Evolutionary conservation across 2,888 invertebrate genomes (phyloP).

Genomic region (Alitta virens): DNA sequence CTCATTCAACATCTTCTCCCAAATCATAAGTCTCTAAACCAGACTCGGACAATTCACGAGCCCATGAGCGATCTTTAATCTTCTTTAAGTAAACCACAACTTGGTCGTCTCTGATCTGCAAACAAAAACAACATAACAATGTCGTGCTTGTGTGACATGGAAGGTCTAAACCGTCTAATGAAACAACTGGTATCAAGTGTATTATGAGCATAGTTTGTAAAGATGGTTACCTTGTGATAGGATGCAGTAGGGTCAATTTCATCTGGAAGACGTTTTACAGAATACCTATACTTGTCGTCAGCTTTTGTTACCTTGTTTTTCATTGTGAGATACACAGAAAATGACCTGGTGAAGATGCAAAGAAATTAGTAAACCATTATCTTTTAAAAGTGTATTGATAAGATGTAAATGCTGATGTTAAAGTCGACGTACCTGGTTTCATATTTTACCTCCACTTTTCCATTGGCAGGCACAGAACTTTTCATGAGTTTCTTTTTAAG

Average conservation of each 20-base stretch:
- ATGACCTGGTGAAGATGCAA: conserved; percentile 1
- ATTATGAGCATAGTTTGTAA: too few species aligned
- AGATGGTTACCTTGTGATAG: conserved; percentile 12
- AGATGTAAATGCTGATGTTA: background rate
- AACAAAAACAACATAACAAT: background rate
- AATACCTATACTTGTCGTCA: conserved; percentile 6
- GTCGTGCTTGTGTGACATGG: too few species aligned
- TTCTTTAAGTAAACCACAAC: conserved; percentile 16
- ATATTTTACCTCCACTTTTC: conserved; percentile 7
- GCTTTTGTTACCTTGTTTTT: conserved; percentile 9
- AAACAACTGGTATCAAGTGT: too few species aligned
- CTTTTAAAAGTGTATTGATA: too few species aligned
- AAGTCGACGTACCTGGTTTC: conserved; percentile 2
- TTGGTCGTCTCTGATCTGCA: conserved; percentile 11
- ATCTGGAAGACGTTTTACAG: conserved; percentile 8
- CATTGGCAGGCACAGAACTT: conserved; percentile 8
- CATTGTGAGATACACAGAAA: conserved; percentile 7
- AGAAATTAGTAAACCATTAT: background rate
- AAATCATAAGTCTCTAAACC: conserved; percentile 13
- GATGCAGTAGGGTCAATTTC: conserved; percentile 10
- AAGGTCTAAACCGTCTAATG: too few species aligned
- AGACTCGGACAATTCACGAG: conserved; percentile 6
- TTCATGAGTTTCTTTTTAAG: conserved; percentile 13
- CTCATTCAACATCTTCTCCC: conserved; percentile 1
- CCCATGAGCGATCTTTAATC: conserved; percentile 6